Evolutionary conservation across 2,113 vertebrate genomes (phyloP).

Genomic region (Triplophysa dalaica): DNA sequence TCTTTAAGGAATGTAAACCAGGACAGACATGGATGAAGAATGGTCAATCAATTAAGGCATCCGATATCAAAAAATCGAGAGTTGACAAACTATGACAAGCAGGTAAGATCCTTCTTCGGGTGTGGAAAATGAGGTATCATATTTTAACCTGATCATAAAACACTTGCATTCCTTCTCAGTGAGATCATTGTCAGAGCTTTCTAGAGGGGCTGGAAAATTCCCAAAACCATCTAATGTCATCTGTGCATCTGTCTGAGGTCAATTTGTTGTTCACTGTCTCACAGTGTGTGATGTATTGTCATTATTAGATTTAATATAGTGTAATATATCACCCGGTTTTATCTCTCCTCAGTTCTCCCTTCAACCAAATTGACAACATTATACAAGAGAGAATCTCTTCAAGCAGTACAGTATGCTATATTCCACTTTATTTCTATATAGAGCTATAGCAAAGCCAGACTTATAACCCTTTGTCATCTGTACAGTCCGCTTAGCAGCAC

Average conservation of each 20-base stretch:
- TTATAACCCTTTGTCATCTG: too few relatives aligned
- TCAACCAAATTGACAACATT: neutral
- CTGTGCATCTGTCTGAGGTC: neutral
- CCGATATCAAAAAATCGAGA: neutral
- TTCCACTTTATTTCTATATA: too few relatives aligned
- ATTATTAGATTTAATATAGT: conserved; percentile 7
- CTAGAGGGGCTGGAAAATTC: conserved; percentile 51
- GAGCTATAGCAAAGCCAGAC: too few relatives aligned
- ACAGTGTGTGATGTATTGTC: neutral
- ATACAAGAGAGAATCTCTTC: too few relatives aligned
- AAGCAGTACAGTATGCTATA: too few relatives aligned
- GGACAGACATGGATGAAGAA: neutral
- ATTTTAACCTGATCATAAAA: conserved; percentile 71
- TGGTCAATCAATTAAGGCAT: neutral
- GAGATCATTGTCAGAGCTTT: conserved; percentile 63
- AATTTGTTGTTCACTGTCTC: conserved; percentile 8
- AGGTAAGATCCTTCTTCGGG: conserved; percentile 25
- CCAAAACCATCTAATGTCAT: conserved; percentile 54
- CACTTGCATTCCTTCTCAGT: conserved; percentile 69
- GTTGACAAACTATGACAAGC: neutral
- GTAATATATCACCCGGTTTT: neutral
- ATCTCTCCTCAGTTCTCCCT: neutral
- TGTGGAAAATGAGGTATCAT: conserved; percentile 57
- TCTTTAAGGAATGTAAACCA: too few relatives aligned
- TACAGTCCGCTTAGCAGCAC: too few relatives aligned